Evolutionary conservation across 2,888 invertebrate species (phyloP).

Genomic region (Synanthedon vespiformis): DNA sequence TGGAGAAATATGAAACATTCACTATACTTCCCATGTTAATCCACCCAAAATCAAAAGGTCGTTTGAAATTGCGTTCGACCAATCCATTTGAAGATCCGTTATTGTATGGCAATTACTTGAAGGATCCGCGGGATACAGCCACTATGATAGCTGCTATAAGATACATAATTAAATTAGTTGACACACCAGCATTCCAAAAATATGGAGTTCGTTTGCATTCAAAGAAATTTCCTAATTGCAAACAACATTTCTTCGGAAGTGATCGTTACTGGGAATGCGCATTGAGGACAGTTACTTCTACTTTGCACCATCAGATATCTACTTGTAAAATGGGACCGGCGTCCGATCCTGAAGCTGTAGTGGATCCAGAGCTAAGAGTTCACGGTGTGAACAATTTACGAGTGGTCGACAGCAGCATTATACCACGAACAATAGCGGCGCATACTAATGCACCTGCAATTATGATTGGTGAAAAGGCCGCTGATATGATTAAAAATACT

Average conservation of each 20-base stretch:
- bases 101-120: constrained; percentile 80
- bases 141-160: constrained; percentile 71
- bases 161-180: constrained; percentile 66
- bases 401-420: constrained; percentile 77
- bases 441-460: constrained; percentile 77
- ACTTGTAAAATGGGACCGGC: constrained; percentile 78
- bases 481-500: constrained; percentile 70
- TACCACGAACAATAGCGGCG: constrained; percentile 74
- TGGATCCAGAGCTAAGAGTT: constrained; percentile 73
- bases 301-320: constrained; percentile 76
- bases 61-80: constrained; percentile 70
- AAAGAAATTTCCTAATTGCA: constrained; percentile 68
- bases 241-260: constrained; percentile 57
- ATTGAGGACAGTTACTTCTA: constrained; percentile 69
- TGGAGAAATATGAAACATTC: constrained; percentile 55
- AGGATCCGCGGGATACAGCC: constrained; percentile 70
- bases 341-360: constrained; percentile 70
- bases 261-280: constrained; percentile 79
- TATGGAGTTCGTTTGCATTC: constrained; percentile 70
- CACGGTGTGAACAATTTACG: constrained; percentile 72
- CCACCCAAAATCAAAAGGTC: constrained; percentile 75
- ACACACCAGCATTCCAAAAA: constrained; percentile 69
- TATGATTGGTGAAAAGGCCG: constrained; percentile 80
- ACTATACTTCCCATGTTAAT: constrained; percentile 68
- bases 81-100: constrained; percentile 76